Conservation (phyloP, 2,113 vertebrate genomes). For the Struthidea cinerea region DNA sequence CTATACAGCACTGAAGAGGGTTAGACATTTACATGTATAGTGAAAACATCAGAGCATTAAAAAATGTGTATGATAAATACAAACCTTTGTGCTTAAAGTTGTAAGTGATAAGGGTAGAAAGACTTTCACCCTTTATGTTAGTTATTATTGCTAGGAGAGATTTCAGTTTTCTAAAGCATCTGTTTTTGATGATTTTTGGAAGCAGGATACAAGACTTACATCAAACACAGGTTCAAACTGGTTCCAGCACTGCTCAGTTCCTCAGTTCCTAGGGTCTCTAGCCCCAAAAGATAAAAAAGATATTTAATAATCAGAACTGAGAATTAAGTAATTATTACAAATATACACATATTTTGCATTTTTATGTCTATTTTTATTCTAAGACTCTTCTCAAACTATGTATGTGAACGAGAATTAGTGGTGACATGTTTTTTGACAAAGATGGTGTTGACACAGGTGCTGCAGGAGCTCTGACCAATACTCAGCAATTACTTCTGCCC, state of each 20-base stretch:
- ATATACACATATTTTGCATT: not conserved
- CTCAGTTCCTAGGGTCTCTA: not conserved
- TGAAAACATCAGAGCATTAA: not conserved
- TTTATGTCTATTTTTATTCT: not conserved
- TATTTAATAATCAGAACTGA: not conserved
- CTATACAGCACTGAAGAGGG: not conserved
- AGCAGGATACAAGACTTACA: not conserved
- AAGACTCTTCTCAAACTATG: not conserved
- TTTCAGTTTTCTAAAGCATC: not conserved
- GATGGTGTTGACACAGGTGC: not conserved
- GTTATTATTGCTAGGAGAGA: not conserved
- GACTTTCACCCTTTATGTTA: not conserved
- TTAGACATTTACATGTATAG: not conserved
- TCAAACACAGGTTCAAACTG: not conserved
- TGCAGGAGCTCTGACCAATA: not conserved
- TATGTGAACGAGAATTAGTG: not conserved
- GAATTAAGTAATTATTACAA: not conserved
- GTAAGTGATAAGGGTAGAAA: not conserved
- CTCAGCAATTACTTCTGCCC: not conserved
- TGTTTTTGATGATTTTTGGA: not conserved
- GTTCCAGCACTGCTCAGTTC: not conserved
- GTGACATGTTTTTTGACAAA: not conserved
- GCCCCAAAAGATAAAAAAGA: not conserved
- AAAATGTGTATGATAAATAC: not conserved
- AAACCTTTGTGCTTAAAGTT: not conserved